Percentiles rank a stretch among this genome's conserved stretches.
These are phyloP conservation scores for Oryzias celebensis DNA, from an alignment of 2,113 vertebrate genomes.

Conservation along the genomic window DNA sequence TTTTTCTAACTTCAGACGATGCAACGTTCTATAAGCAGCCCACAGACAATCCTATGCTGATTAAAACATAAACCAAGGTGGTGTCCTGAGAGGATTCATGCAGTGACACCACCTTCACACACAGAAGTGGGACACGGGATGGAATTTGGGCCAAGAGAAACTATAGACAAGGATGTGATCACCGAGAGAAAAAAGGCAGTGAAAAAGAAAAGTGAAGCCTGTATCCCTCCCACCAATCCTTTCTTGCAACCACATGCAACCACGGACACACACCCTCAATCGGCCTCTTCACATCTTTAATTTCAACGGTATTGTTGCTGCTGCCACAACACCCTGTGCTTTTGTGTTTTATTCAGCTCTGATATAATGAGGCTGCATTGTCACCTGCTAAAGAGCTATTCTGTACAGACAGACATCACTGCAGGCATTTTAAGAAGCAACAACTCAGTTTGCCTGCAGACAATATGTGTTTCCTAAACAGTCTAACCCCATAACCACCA, in stretches of 20 bases:
- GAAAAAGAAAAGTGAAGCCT: constrained; percentile 24
- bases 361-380: constrained; percentile 56
- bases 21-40: too few species aligned
- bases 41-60: too few species aligned
- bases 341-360: constrained; percentile 51
- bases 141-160: constrained; percentile 66
- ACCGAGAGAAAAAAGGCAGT: constrained; percentile 24
- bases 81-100: constrained; percentile 14
- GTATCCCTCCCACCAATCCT: constrained; percentile 10
- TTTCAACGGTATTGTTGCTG: constrained; percentile 63
- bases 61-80: background rate
- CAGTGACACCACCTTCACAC: constrained; percentile 51
- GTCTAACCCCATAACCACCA: constrained; percentile 33
- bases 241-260: constrained; percentile 18
- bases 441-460: constrained; percentile 29
- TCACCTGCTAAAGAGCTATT: constrained; percentile 42
- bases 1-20: too few species aligned
- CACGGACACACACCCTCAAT: constrained; percentile 32
- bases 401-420: constrained; percentile 47
- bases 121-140: constrained; percentile 37
- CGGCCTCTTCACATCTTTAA: constrained; percentile 57
- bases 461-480: constrained; percentile 56
- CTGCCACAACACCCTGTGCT: constrained; percentile 50
- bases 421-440: constrained; percentile 50
- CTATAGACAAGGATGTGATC: constrained; percentile 57